Evolutionary conservation across 2,797 vertebrate genomes (phyloP).

Genomic region (Macropus fuliginosus): DNA sequence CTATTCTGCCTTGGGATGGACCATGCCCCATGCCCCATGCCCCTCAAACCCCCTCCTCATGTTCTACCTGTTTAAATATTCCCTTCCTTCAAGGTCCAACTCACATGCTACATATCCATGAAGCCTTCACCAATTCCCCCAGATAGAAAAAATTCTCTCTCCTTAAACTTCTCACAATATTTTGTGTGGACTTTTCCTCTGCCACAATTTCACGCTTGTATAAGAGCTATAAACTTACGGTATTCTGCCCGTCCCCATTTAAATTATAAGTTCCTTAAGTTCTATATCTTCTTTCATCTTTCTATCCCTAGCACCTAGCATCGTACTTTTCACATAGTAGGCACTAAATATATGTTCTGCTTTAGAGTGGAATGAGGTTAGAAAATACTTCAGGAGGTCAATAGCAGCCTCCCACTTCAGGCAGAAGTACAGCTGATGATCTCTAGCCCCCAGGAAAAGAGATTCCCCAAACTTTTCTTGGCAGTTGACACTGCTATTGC

Average conservation of each 20-base stretch:
- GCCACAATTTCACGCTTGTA: not conserved
- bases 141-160: not conserved
- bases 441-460: slow-evolving; percentile 27
- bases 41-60: too few species aligned
- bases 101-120: not conserved
- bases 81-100: too few species aligned
- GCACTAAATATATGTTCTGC: not conserved
- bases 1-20: not conserved
- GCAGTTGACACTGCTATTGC: not conserved
- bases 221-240: not conserved
- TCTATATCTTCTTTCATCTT: not conserved
- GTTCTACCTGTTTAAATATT: not conserved
- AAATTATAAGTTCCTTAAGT: not conserved
- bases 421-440: slow-evolving; percentile 14
- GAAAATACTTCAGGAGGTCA: slow-evolving; percentile 38
- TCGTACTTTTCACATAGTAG: not conserved
- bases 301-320: not conserved
- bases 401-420: slow-evolving; percentile 41
- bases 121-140: not conserved
- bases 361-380: slow-evolving; percentile 11
- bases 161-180: not conserved
- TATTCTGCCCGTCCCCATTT: not conserved
- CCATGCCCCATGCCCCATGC: too few species aligned
- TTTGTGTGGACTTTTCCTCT: not conserved
- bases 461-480: slow-evolving; percentile 19